A percentile compares a stretch with the other conserved stretches of the same genome.
These are phyloP conservation scores for Montipora capitata DNA, from an alignment of 92 coral and sea anemone species.

Conservation along the genomic window DNA sequence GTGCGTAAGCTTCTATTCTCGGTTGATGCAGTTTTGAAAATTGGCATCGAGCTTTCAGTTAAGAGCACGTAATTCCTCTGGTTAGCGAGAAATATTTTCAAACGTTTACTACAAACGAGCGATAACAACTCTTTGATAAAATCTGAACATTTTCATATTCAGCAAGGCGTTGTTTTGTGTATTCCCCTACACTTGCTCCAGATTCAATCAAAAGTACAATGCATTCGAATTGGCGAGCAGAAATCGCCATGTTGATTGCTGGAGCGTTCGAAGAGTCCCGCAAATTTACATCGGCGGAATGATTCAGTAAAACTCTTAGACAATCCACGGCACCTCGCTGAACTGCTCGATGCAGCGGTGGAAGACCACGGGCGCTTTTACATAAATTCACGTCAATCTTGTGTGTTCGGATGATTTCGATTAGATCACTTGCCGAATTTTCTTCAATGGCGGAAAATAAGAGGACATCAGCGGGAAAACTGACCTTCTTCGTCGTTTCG, in stretches of 20 bases:
- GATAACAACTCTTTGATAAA: slow-evolving; percentile 72
- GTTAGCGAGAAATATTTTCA: not conserved
- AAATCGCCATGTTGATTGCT: slow-evolving; percentile 67
- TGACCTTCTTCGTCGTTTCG: slow-evolving; percentile 26
- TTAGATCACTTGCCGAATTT: slow-evolving; percentile 61
- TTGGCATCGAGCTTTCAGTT: not conserved
- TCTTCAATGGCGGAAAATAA: slow-evolving; percentile 76
- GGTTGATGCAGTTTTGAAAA: not conserved
- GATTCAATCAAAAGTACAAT: slow-evolving; percentile 78
- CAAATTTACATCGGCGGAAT: slow-evolving; percentile 76
- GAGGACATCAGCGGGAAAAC: slow-evolving; percentile 68
- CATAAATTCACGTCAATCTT: slow-evolving; percentile 70
- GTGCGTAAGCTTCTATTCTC: not conserved
- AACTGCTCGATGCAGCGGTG: slow-evolving; percentile 83
- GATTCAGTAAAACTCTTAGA: slow-evolving; percentile 60
- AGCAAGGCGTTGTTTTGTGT: slow-evolving; percentile 65
- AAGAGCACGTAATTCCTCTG: not conserved
- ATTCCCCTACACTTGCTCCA: slow-evolving; percentile 82
- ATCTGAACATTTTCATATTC: slow-evolving; percentile 66
- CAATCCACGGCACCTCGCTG: slow-evolving; percentile 75
- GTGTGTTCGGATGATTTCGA: slow-evolving; percentile 42
- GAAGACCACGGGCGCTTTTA: slow-evolving; percentile 48
- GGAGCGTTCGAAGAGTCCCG: slow-evolving; percentile 52
- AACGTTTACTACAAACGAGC: slow-evolving; percentile 44
- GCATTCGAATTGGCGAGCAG: slow-evolving; percentile 77